Base-by-base conservation (phyloP, 2,113 vertebrate species). In the Boulengeromyrus knoepffleri region DNA sequence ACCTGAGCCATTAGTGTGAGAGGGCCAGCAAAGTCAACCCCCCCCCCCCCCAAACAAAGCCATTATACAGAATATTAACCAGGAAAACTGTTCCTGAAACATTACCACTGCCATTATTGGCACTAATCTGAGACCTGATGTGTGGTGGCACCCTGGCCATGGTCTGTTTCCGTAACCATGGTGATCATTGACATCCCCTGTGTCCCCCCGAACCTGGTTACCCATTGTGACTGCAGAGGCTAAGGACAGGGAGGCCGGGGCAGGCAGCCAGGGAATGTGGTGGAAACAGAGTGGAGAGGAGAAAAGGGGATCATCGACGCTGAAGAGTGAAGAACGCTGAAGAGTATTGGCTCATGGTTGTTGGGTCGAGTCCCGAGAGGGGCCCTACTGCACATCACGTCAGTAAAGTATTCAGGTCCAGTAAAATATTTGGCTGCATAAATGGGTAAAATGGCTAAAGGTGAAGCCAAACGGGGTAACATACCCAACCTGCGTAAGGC, bases 1-100 rank as follows among this genome's bases (percentile, higher is more conserved):
- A 80, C 46, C 31, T 46, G 42, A 58, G 45, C 87, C 87, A 90
- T 88, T 80, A 62, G 74, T 84, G 50, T 85, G 83, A 84, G 8
- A 49, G 70, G 36, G 70, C 5, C 13, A 77, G 2, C 31, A 77
- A 77, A 77, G 70, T 77, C 70, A 77, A 0, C 74, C 74, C 70
- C 66, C 66, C 66, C 9, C 39, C 62, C 62, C 12, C 27, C 24
- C 46, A 52, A 49, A 52, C 50, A 83, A 83, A 83, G 42, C 62
- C n/a, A 31, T 80, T 53, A 47, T 52, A 84, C 52, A 42, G 19
- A 45, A n/a, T 85, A 19, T 83, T 89, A 53, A 84, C 49, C 31
- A 13, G 66, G 88, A 83, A 56, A 27, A 24, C 50, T 21, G n/a
- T 27, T 27, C 46, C 7, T 46, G 47, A 87, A 87, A 53, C 83